phyloP scores from a whole-genome alignment of 2,113 vertebrate species.

The Ivindomyrus marchei region DNA sequence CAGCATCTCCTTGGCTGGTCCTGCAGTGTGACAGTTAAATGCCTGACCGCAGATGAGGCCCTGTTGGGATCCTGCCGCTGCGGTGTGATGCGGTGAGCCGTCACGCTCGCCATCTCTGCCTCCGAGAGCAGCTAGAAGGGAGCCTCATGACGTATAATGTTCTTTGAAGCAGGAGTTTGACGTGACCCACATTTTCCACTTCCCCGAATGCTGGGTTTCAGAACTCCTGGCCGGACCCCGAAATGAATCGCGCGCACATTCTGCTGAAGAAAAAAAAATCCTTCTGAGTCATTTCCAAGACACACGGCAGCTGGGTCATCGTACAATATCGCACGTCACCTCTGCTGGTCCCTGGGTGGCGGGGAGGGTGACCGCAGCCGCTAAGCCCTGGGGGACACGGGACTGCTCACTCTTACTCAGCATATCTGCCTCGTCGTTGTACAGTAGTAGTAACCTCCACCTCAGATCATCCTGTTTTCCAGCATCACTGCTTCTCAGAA shows the following conservation, averaged over 20 bases:
- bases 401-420: not conserved
- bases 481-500: not conserved
- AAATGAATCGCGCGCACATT: conserved; percentile 1
- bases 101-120: not conserved
- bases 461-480: not conserved
- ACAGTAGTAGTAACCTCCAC: not conserved
- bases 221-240: conserved; percentile 1
- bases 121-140: not conserved
- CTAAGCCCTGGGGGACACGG: not conserved
- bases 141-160: not conserved
- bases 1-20: not conserved
- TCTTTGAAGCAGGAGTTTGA: not conserved
- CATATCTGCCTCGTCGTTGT: not conserved
- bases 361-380: not conserved
- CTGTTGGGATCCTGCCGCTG: not conserved
- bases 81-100: not conserved
- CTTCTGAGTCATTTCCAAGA: conserved; percentile 20
- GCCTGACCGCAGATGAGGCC: not conserved
- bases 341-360: not conserved
- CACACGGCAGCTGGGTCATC: not conserved
- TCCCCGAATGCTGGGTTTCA: conserved; percentile 7
- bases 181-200: not conserved
- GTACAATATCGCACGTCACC: not conserved
- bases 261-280: not conserved
- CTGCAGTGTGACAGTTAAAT: not conserved